Evolutionary conservation across 2,113 vertebrate species (phyloP).

Genomic region (Rhea americana): DNA sequence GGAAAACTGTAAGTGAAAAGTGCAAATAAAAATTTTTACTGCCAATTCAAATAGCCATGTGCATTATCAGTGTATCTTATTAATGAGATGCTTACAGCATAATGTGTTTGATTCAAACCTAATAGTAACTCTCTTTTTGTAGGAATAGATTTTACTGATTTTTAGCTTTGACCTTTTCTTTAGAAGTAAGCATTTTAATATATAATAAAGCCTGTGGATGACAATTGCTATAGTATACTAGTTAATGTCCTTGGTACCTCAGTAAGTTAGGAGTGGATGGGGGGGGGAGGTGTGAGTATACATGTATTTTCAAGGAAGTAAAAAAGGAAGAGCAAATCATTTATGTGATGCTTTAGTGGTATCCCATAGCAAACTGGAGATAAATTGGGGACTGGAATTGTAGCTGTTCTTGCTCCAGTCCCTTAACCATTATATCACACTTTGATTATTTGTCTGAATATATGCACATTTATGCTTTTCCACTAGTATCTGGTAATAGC

Average conservation of each 20-base stretch:
- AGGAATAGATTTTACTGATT: not conserved
- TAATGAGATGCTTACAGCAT: not conserved
- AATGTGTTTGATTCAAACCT: not conserved
- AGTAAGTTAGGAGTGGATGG: not conserved
- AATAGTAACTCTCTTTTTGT: not conserved
- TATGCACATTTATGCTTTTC: not conserved
- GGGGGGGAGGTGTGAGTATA: too few relatives aligned
- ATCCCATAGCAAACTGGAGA: not conserved
- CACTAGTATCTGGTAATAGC: not conserved
- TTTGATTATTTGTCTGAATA: not conserved
- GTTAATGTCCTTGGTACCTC: not conserved
- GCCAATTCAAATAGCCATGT: not conserved
- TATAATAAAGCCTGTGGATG: not conserved
- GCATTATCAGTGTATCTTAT: not conserved
- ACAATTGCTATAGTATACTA: not conserved
- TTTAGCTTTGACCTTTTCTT: not conserved
- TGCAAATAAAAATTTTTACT: not conserved
- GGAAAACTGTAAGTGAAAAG: not conserved
- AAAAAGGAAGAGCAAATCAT: not conserved
- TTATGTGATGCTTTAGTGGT: not conserved
- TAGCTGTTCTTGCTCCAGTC: not conserved
- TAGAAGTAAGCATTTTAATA: not conserved
- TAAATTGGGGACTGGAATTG: not conserved
- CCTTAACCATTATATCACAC: not conserved
- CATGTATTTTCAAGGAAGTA: not conserved